Percentiles rank a stretch among this genome's conserved stretches.
These are phyloP conservation scores for Nycticorax nycticorax DNA, from an alignment of 2,113 vertebrate genomes.

Conservation along the genomic window DNA sequence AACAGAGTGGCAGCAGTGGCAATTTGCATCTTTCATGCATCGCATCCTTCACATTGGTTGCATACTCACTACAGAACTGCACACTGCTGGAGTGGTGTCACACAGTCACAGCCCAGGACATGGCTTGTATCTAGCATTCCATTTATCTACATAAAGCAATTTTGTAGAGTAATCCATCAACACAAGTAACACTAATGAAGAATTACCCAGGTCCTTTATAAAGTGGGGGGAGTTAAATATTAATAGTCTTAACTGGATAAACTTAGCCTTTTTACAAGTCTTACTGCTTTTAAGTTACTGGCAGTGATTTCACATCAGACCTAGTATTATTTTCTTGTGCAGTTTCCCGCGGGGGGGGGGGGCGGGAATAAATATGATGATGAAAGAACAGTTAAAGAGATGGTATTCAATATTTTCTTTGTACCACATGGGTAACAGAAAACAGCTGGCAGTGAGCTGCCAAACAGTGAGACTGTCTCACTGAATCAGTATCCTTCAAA, in stretches of 20 bases:
- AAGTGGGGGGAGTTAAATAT: not conserved
- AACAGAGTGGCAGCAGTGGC: not conserved
- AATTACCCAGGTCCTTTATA: not conserved
- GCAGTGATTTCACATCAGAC: not conserved
- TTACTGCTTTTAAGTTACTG: not conserved
- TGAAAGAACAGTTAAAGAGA: not conserved
- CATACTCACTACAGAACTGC: not conserved
- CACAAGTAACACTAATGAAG: not conserved
- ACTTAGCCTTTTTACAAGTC: not conserved
- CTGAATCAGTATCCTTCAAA: not conserved
- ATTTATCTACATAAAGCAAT: not conserved
- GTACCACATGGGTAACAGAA: not conserved
- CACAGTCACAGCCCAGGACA: not conserved
- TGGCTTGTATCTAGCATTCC: not conserved
- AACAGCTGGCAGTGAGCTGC: not conserved
- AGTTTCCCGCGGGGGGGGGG: not conserved
- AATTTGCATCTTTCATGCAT: not conserved
- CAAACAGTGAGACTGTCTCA: not conserved
- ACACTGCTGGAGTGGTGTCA: not conserved
- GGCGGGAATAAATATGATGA: not conserved
- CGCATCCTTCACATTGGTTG: not conserved
- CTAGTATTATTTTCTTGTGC: not conserved
- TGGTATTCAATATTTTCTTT: not conserved
- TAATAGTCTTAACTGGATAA: not conserved
- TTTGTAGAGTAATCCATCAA: not conserved